These are phyloP conservation scores for Oncopodura yosiiana DNA, from an alignment of 1,140 invertebrate genomes.

Conservation along the genomic window DNA sequence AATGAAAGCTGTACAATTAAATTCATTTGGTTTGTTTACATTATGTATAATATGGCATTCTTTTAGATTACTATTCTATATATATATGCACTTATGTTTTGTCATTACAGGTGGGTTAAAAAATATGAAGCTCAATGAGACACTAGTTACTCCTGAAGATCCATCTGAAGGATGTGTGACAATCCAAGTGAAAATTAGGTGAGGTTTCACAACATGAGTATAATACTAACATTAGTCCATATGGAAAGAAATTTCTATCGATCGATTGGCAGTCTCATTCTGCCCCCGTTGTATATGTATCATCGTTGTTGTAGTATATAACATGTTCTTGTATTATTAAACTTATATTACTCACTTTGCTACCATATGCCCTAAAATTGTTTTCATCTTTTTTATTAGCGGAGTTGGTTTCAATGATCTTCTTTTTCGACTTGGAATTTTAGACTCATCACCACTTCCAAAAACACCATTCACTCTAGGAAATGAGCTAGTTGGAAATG, in stretches of 20 bases:
- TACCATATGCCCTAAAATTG: too few species aligned
- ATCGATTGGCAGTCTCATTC: neutral
- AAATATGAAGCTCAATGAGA: constrained; percentile 16
- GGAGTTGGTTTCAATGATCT: constrained; percentile 74
- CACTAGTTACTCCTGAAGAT: neutral
- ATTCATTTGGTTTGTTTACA: too few species aligned
- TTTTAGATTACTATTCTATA: too few species aligned
- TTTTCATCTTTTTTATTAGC: constrained; percentile 45
- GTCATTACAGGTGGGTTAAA: constrained; percentile 26
- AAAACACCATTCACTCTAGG: constrained; percentile 80
- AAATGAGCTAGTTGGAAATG: constrained; percentile 74
- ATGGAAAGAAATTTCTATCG: neutral
- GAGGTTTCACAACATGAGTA: neutral
- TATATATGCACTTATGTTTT: too few species aligned
- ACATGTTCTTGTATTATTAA: neutral
- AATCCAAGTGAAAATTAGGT: constrained; percentile 20
- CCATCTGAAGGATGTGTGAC: constrained; percentile 4
- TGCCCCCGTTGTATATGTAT: neutral
- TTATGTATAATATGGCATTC: too few species aligned
- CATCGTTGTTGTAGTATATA: neutral
- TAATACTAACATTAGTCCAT: neutral
- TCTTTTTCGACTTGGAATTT: constrained; percentile 71
- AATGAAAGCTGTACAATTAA: constrained; percentile 23
- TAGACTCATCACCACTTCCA: constrained; percentile 62
- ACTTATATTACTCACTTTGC: neutral